A percentile compares a stretch with the other conserved stretches of the same genome.
These are phyloP conservation scores for Phodopus roborovskii DNA, from an alignment of 2,113 vertebrate species.

Conservation along the genomic window DNA sequence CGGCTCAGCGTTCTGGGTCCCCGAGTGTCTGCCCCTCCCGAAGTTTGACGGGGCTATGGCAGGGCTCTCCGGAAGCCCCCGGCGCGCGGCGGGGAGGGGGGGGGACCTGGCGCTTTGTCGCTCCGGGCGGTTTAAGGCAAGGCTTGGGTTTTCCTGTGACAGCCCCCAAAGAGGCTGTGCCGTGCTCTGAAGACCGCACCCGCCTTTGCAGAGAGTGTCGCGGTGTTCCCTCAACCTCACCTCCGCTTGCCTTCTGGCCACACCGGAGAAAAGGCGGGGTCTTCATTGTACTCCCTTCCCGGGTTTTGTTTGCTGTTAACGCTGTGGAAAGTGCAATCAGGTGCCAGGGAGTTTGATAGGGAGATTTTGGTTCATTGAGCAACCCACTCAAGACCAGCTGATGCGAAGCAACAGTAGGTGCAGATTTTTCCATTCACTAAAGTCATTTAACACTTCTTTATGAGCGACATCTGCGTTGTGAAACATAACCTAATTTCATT, in stretches of 20 bases:
- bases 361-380: slow-evolving; percentile 40
- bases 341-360: background rate
- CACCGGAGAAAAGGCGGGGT: background rate
- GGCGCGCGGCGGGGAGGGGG: background rate
- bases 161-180: slow-evolving; percentile 17
- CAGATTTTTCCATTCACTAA: slow-evolving; percentile 75
- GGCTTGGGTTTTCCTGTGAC: slow-evolving; percentile 62
- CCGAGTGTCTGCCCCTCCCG: background rate
- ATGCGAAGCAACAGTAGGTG: slow-evolving; percentile 53
- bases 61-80: slow-evolving; percentile 8
- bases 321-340: background rate
- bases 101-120: slow-evolving; percentile 33
- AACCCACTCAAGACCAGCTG: slow-evolving; percentile 24
- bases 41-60: slow-evolving; percentile 40
- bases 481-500: slow-evolving; percentile 51
- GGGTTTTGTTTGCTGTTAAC: background rate
- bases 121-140: background rate
- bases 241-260: background rate
- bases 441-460: slow-evolving; percentile 54
- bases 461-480: slow-evolving; percentile 1
- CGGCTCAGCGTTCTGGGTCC: background rate
- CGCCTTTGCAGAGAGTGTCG: slow-evolving; percentile 37
- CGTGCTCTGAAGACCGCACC: background rate
- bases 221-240: slow-evolving; percentile 4
- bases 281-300: background rate